phyloP scores from a whole-genome alignment of 2,888 invertebrate species.

The Pandemis cinnamomeana region DNA sequence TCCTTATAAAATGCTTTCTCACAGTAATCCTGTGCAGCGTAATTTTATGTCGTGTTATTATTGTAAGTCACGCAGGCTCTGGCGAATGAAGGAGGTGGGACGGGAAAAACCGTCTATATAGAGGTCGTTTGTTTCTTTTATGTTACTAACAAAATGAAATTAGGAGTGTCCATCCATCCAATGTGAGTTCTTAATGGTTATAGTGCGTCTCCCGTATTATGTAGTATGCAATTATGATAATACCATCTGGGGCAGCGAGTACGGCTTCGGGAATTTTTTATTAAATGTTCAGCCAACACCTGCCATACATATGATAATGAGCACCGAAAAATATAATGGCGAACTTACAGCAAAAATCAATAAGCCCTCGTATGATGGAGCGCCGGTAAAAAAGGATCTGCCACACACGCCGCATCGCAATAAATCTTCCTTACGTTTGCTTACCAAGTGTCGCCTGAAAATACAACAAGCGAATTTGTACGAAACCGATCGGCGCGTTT shows the following conservation, averaged over 20 bases:
- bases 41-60: constrained; percentile 38
- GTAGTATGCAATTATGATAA: constrained; percentile 8
- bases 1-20: constrained; percentile 28
- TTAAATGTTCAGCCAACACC: constrained; percentile 26
- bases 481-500: constrained; percentile 65
- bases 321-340: constrained; percentile 28
- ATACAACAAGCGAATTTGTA: constrained; percentile 68
- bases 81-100: constrained; percentile 12
- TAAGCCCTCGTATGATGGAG: constrained; percentile 52
- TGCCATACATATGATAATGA: constrained; percentile 32
- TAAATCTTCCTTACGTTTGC: constrained; percentile 78
- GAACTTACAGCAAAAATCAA: constrained; percentile 49
- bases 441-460: constrained; percentile 74
- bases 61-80: constrained; percentile 38
- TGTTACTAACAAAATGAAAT: constrained; percentile 23
- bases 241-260: constrained; percentile 3
- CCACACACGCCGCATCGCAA: constrained; percentile 73
- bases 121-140: constrained; percentile 23
- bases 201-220: background rate
- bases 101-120: constrained; percentile 27
- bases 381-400: constrained; percentile 55
- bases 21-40: constrained; percentile 27
- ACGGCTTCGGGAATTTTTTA: constrained; percentile 12
- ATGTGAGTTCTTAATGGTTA: background rate
- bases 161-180: background rate